Evolutionary conservation across 2,888 invertebrate genomes (phyloP), one percentile per base, ranked within the genome.

Genomic region (Stramonita haemastoma): DNA sequence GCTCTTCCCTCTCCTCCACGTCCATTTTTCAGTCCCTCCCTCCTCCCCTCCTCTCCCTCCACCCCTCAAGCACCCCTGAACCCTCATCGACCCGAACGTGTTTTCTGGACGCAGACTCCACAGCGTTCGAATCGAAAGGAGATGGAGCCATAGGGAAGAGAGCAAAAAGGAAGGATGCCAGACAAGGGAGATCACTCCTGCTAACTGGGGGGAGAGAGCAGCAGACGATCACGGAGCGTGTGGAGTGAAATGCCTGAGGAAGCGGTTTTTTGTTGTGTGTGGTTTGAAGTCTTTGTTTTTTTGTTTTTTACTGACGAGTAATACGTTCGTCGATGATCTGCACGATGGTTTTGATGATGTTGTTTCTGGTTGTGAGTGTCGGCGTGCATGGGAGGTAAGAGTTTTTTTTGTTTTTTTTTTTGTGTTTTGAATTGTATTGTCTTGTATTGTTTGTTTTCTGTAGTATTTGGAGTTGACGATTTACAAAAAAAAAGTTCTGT

Each of bases 101-200:
- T 32, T 36, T 79, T 79, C n/a, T 15, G 26, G 79, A 32, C 13
- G n/a, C 26, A 15, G 79, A 22, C 79, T 32, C 17, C 15, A 32
- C 32, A 34, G 79, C 34, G 32, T 32, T 36, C 5, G 5, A 79
- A 79, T 34, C 79, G 79, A 79, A 79, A 34, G 34, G 79, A 79
- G 34, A 29, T 13, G 29, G 13, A 73, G 73, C 26, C n/a, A 73
- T 8, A 73, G 73, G 29, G 73, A n/a, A 73, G n/a, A n/a, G 73
- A 22, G n/a, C 26, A 11, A n/a, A n/a, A 73, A 11, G n/a, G 73
- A 73, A n/a, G 26, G 73, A 22, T 32, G 79, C 79, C 32, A 79
- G 36, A 32, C 79, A 79, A 79, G 79, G 34, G 79, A 79, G 79
- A 79, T 79, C 34, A 79, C 79, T 79, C 79, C 79, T 79, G 79